phyloP scores from a whole-genome alignment of 1,140 invertebrate genomes.

The Brachionus koreanus region DNA sequence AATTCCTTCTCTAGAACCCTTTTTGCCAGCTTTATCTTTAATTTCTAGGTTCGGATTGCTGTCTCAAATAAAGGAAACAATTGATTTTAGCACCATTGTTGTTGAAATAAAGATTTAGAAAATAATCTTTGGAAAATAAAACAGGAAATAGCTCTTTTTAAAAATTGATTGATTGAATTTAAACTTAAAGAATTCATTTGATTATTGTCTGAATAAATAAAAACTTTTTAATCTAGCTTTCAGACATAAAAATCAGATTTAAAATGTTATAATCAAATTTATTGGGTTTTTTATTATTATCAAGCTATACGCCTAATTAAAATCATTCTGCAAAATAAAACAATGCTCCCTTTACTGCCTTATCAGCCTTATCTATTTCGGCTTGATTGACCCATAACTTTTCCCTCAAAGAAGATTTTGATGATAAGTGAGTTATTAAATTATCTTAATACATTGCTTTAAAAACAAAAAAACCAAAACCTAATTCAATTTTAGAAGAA shows the following conservation, averaged over 20 bases:
- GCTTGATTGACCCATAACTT: neutral
- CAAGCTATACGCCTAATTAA: neutral
- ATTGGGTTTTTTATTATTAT: neutral
- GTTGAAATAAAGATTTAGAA: neutral
- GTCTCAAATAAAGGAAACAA: neutral
- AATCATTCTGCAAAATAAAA: neutral
- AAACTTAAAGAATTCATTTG: neutral
- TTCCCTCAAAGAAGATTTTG: neutral
- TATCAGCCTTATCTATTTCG: neutral
- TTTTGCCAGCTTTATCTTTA: neutral
- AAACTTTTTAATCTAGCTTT: neutral
- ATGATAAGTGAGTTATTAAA: neutral
- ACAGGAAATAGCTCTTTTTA: neutral
- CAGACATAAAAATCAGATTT: neutral
- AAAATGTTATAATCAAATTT: neutral
- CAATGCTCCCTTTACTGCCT: neutral
- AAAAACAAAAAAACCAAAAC: neutral
- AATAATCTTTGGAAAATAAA: neutral
- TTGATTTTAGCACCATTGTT: neutral
- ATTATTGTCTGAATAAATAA: neutral
- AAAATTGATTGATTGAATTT: neutral
- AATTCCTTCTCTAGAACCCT: neutral
- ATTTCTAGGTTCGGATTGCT: neutral
- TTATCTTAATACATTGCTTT: neutral
- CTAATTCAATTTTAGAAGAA: neutral